Percentiles rank a stretch among this genome's conserved stretches.
Evolutionary conservation across 2,113 vertebrate species (phyloP).

Genomic region (Platycercus adscitus): DNA sequence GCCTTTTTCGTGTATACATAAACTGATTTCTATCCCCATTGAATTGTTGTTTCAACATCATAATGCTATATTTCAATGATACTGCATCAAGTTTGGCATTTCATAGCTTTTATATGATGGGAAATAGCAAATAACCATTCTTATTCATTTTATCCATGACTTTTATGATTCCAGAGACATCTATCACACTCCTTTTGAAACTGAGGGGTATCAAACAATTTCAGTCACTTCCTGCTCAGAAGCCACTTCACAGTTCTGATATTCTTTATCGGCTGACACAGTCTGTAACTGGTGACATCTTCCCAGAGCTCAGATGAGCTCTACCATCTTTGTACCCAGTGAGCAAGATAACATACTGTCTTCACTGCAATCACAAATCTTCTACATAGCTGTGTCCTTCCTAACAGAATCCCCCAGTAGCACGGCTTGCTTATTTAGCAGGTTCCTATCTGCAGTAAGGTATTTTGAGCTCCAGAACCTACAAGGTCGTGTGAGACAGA

Average conservation of each 20-base stretch:
- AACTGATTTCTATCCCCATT: not conserved
- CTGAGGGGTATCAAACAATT: not conserved
- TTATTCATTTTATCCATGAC: not conserved
- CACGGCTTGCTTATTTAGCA: not conserved
- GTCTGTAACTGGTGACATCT: not conserved
- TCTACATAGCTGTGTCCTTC: not conserved
- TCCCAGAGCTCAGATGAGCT: too few relatives aligned
- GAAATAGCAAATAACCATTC: not conserved
- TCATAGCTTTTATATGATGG: not conserved
- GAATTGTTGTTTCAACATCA: not conserved
- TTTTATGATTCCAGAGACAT: not conserved
- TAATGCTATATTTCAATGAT: not conserved
- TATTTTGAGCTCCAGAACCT: not conserved
- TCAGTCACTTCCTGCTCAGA: not conserved
- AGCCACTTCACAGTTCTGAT: not conserved
- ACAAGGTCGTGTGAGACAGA: not conserved
- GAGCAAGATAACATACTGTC: not conserved
- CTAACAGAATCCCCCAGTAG: not conserved
- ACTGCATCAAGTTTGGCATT: not conserved
- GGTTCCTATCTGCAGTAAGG: not conserved
- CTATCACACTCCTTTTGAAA: not conserved
- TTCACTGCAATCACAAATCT: not conserved
- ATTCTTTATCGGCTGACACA: not conserved
- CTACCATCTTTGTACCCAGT: not conserved
- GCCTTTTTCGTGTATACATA: not conserved